phyloP scores from a whole-genome alignment of 2,888 invertebrate genomes.

The Leistus spinibarbis region DNA sequence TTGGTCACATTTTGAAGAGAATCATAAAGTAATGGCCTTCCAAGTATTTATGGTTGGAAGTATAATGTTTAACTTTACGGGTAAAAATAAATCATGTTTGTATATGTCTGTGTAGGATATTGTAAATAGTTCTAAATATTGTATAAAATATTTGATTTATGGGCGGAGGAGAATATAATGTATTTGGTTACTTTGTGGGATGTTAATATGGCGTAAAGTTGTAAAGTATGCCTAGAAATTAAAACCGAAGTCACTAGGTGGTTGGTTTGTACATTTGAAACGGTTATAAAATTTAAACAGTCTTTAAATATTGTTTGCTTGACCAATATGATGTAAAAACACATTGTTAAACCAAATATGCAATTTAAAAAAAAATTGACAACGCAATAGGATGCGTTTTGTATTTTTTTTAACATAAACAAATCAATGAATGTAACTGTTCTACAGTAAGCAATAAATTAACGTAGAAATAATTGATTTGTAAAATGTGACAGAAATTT shows the following conservation, averaged over 20 bases:
- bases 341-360: no score
- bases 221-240: not conserved
- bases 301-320: not conserved
- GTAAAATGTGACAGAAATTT: not conserved
- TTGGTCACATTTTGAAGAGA: not conserved
- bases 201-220: not conserved
- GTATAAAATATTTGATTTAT: not conserved
- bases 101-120: not conserved
- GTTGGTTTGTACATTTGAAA: not conserved
- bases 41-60: not conserved
- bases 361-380: no score
- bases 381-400: no score
- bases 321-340: no score
- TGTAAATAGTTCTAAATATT: not conserved
- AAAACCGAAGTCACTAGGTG: not conserved
- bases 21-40: not conserved
- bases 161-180: not conserved
- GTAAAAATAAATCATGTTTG: not conserved
- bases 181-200: not conserved
- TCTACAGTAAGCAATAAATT: not conserved
- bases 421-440: not conserved
- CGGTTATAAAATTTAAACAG: not conserved
- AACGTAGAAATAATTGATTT: not conserved
- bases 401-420: not conserved
- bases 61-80: not conserved